phyloP scores from a whole-genome alignment of 2,888 invertebrate species.

The Diogma glabrata region DNA sequence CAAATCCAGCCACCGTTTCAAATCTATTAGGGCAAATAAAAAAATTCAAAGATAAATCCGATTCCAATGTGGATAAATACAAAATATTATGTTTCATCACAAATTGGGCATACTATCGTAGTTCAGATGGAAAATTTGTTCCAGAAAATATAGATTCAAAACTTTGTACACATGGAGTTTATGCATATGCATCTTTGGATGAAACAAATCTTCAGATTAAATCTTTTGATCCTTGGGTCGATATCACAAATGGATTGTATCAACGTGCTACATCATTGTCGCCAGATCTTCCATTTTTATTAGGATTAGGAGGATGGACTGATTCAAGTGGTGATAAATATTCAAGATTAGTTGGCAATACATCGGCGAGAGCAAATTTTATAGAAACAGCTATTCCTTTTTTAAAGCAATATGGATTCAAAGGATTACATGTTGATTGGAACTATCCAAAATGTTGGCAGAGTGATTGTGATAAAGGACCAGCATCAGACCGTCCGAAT shows the following conservation, averaged over 20 bases:
- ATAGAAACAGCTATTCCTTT: constrained; percentile 57
- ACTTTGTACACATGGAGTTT: constrained; percentile 79
- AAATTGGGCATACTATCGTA: constrained; percentile 80
- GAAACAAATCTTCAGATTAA: constrained; percentile 64
- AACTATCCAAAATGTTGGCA: constrained; percentile 93
- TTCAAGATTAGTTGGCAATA: constrained; percentile 60
- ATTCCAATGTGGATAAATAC: constrained; percentile 20
- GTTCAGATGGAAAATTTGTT: constrained; percentile 70
- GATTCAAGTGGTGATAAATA: constrained; percentile 84
- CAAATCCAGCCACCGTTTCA: no score
- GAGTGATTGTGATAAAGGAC: constrained; percentile 74
- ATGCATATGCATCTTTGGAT: constrained; percentile 80
- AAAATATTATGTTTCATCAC: constrained; percentile 77
- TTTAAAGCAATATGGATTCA: constrained; percentile 62
- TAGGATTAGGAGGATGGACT: constrained; percentile 93
- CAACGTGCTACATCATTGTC: constrained; percentile 59
- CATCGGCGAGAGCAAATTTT: constrained; percentile 54
- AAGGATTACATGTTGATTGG: constrained; percentile 87
- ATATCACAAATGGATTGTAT: constrained; percentile 76
- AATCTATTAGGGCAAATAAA: background rate
- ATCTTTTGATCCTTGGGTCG: constrained; percentile 79
- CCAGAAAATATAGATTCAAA: constrained; percentile 72
- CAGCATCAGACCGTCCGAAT: constrained; percentile 63
- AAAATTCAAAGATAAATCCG: constrained; percentile 12
- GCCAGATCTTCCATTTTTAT: constrained; percentile 49